Evolutionary conservation across 1,140 invertebrate genomes (phyloP), one percentile per base, ranked within the genome.

Genomic region (Anadara kagoshimensis): DNA sequence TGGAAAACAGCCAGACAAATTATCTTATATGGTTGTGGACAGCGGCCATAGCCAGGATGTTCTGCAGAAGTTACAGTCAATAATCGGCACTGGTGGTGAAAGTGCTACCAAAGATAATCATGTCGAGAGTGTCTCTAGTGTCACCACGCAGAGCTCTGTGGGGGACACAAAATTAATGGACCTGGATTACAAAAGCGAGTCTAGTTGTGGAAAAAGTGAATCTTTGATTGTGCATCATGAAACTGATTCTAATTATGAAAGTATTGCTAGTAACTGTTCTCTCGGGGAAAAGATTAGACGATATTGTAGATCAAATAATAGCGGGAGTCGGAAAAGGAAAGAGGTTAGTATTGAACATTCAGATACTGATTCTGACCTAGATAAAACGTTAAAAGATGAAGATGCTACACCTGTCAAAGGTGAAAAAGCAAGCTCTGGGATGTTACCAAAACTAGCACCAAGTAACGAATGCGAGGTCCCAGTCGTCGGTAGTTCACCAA

Each of bases 241-340:
- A 16, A 36, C 49, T 11, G 78, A 77, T 57, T 80, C 75, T 3
- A 73, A 80, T 22, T 65, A 49, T 24, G 66, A 71, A 49, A 80
- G 76, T 68, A 51, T 78, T 5, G 63, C 64, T 22, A 78, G 76
- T 59, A 73, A 73, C 43, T 62, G 47, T 45, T 80, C 79, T 36
- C 57, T 78, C 0, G 76, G 79, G 3, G 73, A 75, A 63, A 75
- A 78, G 49, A 78, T 78, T 20, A 65, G 58, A 16, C 63, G 56
- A 36, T 78, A 64, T 56, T 73, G 36, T 66, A 73, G 65, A 51
- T 68, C 45, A 56, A 66, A 53, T 45, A 66, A 57, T 7, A 36
- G 29, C 7, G 29, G 29, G 29, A 36, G 29, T 36, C 29, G 29
- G 7, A 36, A 36, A 36, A 36, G 29, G 7, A 36, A 36, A 36